Conservation (phyloP, 2,888 invertebrate species). For the Amblyjoppa fuscipennis region DNA sequence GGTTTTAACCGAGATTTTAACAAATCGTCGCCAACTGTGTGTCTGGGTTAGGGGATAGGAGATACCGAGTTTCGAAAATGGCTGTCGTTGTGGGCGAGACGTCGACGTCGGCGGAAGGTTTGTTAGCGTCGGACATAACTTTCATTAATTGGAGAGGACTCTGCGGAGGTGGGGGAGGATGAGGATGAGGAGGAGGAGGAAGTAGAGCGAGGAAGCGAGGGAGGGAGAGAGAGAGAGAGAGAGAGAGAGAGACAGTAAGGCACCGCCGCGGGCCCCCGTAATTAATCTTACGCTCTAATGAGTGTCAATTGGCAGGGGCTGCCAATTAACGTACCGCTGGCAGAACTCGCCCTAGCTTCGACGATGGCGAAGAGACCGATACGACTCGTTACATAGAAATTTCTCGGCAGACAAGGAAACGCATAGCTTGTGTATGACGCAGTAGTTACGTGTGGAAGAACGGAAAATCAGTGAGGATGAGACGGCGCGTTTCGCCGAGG, state of each 20-base stretch:
- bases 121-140: constrained; percentile 81
- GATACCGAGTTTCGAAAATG: constrained; percentile 59
- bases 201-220: constrained; percentile 72
- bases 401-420: neutral
- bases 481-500: constrained; percentile 8
- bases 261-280: constrained; percentile 71
- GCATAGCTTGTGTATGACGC: neutral
- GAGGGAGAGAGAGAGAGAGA: constrained; percentile 70
- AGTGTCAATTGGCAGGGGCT: constrained; percentile 82
- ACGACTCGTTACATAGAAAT: constrained; percentile 36
- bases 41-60: constrained; percentile 29
- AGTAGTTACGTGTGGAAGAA: constrained; percentile 37
- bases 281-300: constrained; percentile 82
- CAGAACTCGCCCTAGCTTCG: constrained; percentile 67
- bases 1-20: constrained; percentile 51
- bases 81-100: constrained; percentile 67
- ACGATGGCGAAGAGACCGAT: constrained; percentile 64
- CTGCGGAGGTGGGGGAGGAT: constrained; percentile 72
- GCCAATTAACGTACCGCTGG: constrained; percentile 80
- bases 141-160: constrained; percentile 82
- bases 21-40: constrained; percentile 67
- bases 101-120: constrained; percentile 74
- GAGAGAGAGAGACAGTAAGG: constrained; percentile 59
- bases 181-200: constrained; percentile 75
- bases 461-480: constrained; percentile 39